A percentile compares a stretch with the other conserved stretches of the same genome.
Evolutionary conservation across 1,140 invertebrate genomes (phyloP).

Genomic region (Drosophila varians): DNA sequence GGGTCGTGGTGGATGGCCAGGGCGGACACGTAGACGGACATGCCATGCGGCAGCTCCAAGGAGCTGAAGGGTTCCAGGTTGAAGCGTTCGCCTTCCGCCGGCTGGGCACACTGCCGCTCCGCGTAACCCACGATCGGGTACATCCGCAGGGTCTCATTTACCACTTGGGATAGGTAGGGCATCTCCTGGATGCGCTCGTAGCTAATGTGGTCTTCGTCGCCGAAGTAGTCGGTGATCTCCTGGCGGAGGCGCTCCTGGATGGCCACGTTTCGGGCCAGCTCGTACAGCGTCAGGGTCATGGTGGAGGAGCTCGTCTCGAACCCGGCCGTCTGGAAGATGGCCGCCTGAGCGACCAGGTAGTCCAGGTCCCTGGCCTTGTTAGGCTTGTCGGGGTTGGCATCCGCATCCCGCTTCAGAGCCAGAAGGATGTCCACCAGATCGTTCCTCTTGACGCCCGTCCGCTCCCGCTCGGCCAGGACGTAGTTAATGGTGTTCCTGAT

Average conservation of each 20-base stretch:
- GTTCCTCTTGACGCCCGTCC: conserved; percentile 59
- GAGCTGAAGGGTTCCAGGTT: conserved; percentile 50
- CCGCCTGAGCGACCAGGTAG: conserved; percentile 87
- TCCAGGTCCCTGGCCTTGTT: conserved; percentile 37
- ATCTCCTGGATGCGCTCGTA: conserved; percentile 87
- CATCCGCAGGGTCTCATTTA: conserved; percentile 83
- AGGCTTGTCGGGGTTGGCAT: conserved; percentile 19
- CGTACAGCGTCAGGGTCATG: conserved; percentile 87
- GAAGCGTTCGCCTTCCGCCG: conserved; percentile 51
- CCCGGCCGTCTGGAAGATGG: conserved; percentile 89
- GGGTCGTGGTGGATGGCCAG: conserved; percentile 64
- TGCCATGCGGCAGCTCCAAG: conserved; percentile 53
- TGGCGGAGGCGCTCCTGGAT: conserved; percentile 87
- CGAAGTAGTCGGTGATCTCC: conserved; percentile 86
- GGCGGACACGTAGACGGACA: conserved; percentile 57
- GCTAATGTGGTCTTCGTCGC: conserved; percentile 84
- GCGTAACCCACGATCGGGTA: conserved; percentile 67
- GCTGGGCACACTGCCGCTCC: conserved; percentile 63
- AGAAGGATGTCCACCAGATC: conserved; percentile 84
- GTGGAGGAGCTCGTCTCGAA: conserved; percentile 90
- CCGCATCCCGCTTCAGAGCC: conserved; percentile 69
- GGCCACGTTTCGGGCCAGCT: conserved; percentile 87
- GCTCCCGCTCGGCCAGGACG: conserved; percentile 72
- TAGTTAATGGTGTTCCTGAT: conserved; percentile 68
- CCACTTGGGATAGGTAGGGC: conserved; percentile 86